A percentile compares a stretch with the other conserved stretches of the same genome.
Evolutionary conservation across 2,888 invertebrate species (phyloP).

Genomic region (Platypus cylindrus): DNA sequence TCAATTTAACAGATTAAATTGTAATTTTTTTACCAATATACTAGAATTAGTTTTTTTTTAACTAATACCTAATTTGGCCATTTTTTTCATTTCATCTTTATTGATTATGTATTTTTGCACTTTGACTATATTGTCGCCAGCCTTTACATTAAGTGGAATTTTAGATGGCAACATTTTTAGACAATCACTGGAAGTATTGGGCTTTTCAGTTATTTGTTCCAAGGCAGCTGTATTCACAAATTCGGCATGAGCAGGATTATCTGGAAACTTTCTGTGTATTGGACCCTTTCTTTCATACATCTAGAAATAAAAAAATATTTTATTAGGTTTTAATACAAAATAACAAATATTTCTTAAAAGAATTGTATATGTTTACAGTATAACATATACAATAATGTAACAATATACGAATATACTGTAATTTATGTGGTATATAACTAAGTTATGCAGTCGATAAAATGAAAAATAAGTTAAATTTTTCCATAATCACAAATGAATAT

Average conservation of each 20-base stretch:
- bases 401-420: too few species aligned
- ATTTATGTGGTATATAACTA: too few species aligned
- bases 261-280: constrained; percentile 11
- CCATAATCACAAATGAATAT: too few species aligned
- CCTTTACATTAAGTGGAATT: constrained; percentile 37
- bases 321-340: too few species aligned
- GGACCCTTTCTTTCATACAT: constrained; percentile 19
- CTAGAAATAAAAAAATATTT: constrained; percentile 8
- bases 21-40: too few species aligned
- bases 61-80: constrained; percentile 56
- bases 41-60: too few species aligned
- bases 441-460: too few species aligned
- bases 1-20: too few species aligned
- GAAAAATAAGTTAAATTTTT: too few species aligned
- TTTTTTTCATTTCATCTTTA: constrained; percentile 52
- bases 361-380: too few species aligned
- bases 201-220: constrained; percentile 19
- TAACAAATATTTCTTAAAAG: too few species aligned
- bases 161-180: constrained; percentile 5
- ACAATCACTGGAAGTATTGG: background rate
- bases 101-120: constrained; percentile 55
- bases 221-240: constrained; percentile 17
- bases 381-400: too few species aligned
- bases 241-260: constrained; percentile 8
- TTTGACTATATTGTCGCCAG: constrained; percentile 48